phyloP scores from a whole-genome alignment of 2,797 vertebrate species.

The Epinephelus awoara region DNA sequence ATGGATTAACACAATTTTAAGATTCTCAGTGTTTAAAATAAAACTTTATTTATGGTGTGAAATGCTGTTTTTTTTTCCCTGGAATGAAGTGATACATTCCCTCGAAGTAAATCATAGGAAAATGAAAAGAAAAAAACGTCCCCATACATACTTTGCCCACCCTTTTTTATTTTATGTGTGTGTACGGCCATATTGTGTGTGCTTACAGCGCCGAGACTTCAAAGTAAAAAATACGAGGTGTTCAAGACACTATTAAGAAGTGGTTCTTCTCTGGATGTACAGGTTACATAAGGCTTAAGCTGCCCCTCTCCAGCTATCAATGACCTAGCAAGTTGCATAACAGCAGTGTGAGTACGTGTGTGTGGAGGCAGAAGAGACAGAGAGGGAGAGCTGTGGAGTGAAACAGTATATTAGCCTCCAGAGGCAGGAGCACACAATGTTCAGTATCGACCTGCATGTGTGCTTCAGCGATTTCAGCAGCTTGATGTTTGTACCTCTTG shows the following conservation, averaged over 20 bases:
- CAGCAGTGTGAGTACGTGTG: slow-evolving; percentile 43
- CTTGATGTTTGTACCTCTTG: slow-evolving; percentile 63
- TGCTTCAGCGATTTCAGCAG: slow-evolving; percentile 55
- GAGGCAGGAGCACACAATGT: slow-evolving; percentile 69
- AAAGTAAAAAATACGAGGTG: slow-evolving; percentile 38
- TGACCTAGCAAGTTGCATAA: slow-evolving; percentile 61
- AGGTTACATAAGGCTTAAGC: slow-evolving; percentile 59
- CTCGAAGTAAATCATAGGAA: neutral
- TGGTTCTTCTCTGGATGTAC: slow-evolving; percentile 32
- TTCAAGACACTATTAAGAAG: slow-evolving; percentile 40
- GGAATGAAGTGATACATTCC: neutral
- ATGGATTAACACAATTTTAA: no score
- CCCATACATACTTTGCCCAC: neutral
- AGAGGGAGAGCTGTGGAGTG: slow-evolving; percentile 18
- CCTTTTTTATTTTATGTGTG: no score
- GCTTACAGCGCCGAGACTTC: slow-evolving; percentile 13
- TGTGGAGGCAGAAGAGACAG: slow-evolving; percentile 17
- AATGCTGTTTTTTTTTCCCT: neutral
- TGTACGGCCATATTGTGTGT: neutral
- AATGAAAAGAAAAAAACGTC: neutral
- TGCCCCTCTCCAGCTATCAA: slow-evolving; percentile 54
- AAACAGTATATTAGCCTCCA: slow-evolving; percentile 43
- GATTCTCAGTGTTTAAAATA: neutral
- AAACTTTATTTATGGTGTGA: neutral
- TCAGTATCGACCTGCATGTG: slow-evolving; percentile 64